These are phyloP conservation scores for Nymphalis io DNA, from an alignment of 1,140 invertebrate genomes.

Conservation along the genomic window DNA sequence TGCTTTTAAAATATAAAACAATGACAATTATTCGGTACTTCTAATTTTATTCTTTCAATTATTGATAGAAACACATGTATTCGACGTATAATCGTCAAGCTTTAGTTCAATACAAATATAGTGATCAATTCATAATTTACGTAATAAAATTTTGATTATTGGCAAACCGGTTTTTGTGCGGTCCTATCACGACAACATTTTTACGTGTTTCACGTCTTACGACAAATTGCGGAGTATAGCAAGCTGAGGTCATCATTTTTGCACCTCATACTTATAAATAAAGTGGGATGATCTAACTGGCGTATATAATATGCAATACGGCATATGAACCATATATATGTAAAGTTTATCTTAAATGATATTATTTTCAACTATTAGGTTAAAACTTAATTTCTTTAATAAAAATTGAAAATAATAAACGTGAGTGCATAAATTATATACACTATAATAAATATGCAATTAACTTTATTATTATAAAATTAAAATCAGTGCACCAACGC, in stretches of 20 bases:
- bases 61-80: not conserved
- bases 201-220: slow-evolving; percentile 23
- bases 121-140: not conserved
- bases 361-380: no score
- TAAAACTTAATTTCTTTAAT: no score
- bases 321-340: no score
- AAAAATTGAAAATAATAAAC: no score
- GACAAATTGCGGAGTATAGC: slow-evolving; percentile 19
- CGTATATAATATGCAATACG: not conserved
- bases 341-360: no score
- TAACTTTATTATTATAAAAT: no score
- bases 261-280: slow-evolving; percentile 37
- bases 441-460: no score
- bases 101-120: not conserved
- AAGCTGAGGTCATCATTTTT: slow-evolving; percentile 29
- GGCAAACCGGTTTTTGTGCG: slow-evolving; percentile 15
- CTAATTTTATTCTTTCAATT: no score
- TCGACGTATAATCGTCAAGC: not conserved
- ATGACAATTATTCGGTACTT: not conserved
- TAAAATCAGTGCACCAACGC: no score
- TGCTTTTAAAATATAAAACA: not conserved
- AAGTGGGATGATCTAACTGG: slow-evolving; percentile 31
- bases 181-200: slow-evolving; percentile 18
- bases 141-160: slow-evolving; percentile 3
- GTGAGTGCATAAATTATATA: no score